phyloP scores from a whole-genome alignment of 35 echinoderm and acorn worm genomes.

The Chiridota heheva region DNA sequence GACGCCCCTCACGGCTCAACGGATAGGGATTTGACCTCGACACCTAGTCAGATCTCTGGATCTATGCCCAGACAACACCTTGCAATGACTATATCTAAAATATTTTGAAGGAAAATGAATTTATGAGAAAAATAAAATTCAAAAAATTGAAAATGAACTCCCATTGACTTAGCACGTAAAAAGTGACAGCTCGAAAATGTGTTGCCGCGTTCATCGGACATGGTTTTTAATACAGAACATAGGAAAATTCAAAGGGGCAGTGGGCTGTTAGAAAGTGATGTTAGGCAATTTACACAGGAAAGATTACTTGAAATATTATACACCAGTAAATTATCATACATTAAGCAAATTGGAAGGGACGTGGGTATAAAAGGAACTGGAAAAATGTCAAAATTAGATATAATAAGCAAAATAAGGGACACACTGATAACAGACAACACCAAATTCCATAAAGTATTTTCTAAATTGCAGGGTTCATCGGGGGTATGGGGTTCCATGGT shows the following conservation, averaged over 20 bases:
- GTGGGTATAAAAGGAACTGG: background rate
- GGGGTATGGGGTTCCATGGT: conserved; percentile 1
- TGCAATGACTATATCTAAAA: no score
- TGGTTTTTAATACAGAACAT: conserved; percentile 15
- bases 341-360: conserved; percentile 7
- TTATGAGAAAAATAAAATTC: no score
- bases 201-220: no score
- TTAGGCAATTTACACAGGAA: conserved; percentile 26
- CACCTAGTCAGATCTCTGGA: no score
- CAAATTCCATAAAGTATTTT: conserved; percentile 29
- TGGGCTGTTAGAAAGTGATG: conserved; percentile 11
- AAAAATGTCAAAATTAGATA: conserved; percentile 13
- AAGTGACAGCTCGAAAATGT: no score
- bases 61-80: no score
- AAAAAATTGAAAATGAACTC: no score
- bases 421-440: background rate
- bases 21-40: no score
- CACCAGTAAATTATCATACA: background rate
- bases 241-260: conserved; percentile 22
- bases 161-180: no score
- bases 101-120: no score
- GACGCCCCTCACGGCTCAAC: no score
- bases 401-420: conserved; percentile 6
- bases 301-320: conserved; percentile 23
- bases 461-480: conserved; percentile 1